phyloP scores from a whole-genome alignment of 1,140 invertebrate species.

The Heliconius eleuchia region DNA sequence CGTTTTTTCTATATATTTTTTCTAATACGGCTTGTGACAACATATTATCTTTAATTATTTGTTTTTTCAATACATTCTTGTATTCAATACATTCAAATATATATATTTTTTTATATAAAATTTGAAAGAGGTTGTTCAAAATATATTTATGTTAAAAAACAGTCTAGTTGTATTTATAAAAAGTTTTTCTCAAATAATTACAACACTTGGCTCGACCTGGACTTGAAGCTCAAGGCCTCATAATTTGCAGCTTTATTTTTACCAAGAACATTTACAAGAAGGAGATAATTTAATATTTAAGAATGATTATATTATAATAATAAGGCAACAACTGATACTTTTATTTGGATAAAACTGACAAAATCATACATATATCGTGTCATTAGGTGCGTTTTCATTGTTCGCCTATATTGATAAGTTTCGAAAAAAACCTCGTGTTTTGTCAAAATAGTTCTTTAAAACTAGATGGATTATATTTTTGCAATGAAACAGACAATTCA shows the following conservation, averaged over 20 bases:
- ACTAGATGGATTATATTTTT: slow-evolving; percentile 32
- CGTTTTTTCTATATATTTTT: not conserved
- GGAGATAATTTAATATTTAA: not conserved
- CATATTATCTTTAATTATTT: not conserved
- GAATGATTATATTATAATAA: not conserved
- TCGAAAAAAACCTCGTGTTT: slow-evolving; percentile 30
- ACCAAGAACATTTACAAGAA: not conserved
- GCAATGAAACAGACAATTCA: slow-evolving; percentile 29
- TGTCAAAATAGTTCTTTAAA: slow-evolving; percentile 34
- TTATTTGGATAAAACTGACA: slow-evolving; percentile 41
- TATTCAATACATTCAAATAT: not conserved
- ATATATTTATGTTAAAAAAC: not conserved
- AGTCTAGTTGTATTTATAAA: not conserved
- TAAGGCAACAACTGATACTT: not conserved
- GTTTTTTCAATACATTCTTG: too few relatives aligned
- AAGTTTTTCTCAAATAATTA: not conserved
- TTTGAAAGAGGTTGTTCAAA: not conserved
- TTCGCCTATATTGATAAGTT: slow-evolving; percentile 34
- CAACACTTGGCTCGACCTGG: slow-evolving; percentile 5
- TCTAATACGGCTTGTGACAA: not conserved
- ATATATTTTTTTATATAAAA: not conserved
- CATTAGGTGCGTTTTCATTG: not conserved
- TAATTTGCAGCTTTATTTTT: not conserved
- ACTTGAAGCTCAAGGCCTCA: not conserved
- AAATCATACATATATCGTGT: slow-evolving; percentile 31